Base-by-base conservation (phyloP, 1,140 invertebrate species). In the Pseudomyrmex pallidus region DNA sequence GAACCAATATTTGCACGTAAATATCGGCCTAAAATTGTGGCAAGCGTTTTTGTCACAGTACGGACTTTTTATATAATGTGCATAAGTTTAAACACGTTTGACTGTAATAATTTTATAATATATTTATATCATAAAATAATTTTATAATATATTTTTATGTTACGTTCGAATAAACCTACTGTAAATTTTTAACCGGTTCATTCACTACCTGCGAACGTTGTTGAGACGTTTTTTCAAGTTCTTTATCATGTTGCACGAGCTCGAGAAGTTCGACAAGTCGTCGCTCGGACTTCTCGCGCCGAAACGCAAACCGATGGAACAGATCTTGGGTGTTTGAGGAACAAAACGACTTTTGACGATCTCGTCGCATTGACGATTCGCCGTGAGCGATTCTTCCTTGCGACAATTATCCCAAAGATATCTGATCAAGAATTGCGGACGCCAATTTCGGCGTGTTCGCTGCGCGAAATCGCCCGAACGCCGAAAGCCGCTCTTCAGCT, bases 251-350 rank as follows among this genome's bases (percentile, higher is more conserved):
- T 4, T 0, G 8, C 0, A 10, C 52, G 46, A 17, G 13, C 22
- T 84, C 12, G 70, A 50, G 48, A 44, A 7, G 17, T n/a, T 35
- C 3, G 25, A 22, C n/a, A 5, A 35, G 35, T 13, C 9, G 5
- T 52, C 2, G 1, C 0, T 15, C 3, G 56, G 20, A n/a, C 3
- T 63, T 44, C 0, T 82, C 13, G 10, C 10, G n/a, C 64, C 12
- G 0, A 15, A 17, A 9, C 15, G 48, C 13, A 90, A 74, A 8
- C 89, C 89, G 2, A 90, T 88, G 1, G 87, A 82, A 15, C 62
- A 85, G 13, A 90, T 74, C n/a, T 46, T 87, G 4, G 89, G 89
- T 0, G n/a, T n/a, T 22, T 77, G 80, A 0, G 85, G 66, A 0
- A 46, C 46, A 13, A 83, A 70, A 2, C 50, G 2, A 1, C 9